These are phyloP conservation scores for Myotis yumanensis DNA, from an alignment of 2,113 vertebrate genomes.

Conservation along the genomic window DNA sequence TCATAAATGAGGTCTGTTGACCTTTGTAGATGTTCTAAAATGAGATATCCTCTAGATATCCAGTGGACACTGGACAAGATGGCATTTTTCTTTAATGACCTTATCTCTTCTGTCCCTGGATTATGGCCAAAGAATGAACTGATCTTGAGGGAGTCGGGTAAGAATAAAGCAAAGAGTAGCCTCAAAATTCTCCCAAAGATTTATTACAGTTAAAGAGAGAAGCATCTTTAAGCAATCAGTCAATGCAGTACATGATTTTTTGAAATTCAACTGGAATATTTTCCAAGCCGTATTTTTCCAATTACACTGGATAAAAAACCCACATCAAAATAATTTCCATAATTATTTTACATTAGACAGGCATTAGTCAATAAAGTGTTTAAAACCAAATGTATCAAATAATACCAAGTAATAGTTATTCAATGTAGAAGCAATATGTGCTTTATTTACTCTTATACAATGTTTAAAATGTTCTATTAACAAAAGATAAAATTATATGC, in stretches of 20 bases:
- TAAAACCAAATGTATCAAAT: conserved; percentile 40
- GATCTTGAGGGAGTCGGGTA: neutral
- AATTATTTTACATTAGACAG: conserved; percentile 41
- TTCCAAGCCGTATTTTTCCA: neutral
- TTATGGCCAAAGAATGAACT: neutral
- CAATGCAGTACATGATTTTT: conserved; percentile 12
- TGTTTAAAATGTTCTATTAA: conserved; percentile 36
- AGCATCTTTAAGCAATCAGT: neutral
- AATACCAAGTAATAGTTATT: conserved; percentile 7
- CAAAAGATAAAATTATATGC: conserved; percentile 34
- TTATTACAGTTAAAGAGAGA: conserved; percentile 13
- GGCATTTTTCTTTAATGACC: neutral
- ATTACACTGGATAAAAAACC: conserved; percentile 13
- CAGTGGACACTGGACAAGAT: neutral
- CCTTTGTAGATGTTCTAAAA: neutral
- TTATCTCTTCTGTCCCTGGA: neutral
- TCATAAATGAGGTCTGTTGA: neutral
- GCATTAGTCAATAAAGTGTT: conserved; percentile 33
- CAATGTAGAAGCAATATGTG: neutral
- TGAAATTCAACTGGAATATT: conserved; percentile 18
- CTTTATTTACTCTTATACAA: conserved; percentile 55
- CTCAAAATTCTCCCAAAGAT: neutral
- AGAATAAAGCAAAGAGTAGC: neutral
- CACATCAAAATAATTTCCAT: neutral
- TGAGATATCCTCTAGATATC: neutral